Evolutionary conservation across 2,113 vertebrate species (phyloP).

Genomic region (Varanus salvator): DNA sequence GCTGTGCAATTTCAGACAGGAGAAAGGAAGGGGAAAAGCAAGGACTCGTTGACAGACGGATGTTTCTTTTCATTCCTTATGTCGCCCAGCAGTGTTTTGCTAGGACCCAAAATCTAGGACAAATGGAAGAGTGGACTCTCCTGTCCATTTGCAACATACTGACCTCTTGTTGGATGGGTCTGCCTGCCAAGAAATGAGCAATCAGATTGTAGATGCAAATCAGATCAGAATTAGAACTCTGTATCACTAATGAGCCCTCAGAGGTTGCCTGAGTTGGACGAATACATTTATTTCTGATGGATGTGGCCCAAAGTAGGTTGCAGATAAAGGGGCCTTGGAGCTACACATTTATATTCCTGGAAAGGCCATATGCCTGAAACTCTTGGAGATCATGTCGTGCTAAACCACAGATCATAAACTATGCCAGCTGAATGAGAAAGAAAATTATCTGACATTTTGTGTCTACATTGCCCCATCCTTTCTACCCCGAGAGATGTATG

Average conservation of each 20-base stretch:
- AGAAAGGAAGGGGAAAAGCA: neutral
- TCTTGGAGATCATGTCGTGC: slow-evolving; percentile 36
- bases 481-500: slow-evolving; percentile 47
- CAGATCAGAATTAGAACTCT: neutral
- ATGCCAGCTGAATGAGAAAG: slow-evolving; percentile 1
- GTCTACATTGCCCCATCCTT: slow-evolving; percentile 15
- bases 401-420: slow-evolving; percentile 40
- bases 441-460: slow-evolving; percentile 21
- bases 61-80: neutral
- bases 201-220: slow-evolving; percentile 34
- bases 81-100: neutral
- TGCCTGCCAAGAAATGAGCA: slow-evolving; percentile 24
- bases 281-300: slow-evolving; percentile 49
- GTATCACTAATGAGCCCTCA: slow-evolving; percentile 52
- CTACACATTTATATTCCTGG: slow-evolving; percentile 49
- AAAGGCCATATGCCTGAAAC: slow-evolving; percentile 36
- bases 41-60: neutral
- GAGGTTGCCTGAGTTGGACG: slow-evolving; percentile 15
- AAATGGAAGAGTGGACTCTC: rapidly evolving
- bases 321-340: slow-evolving; percentile 43
- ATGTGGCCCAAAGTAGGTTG: slow-evolving; percentile 47
- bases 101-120: neutral
- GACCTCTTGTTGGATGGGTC: neutral
- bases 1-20: neutral
- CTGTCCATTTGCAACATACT: neutral